These are phyloP conservation scores for Chlamydotis undulata DNA, from an alignment of 2,113 vertebrate genomes.

Conservation along the genomic window DNA sequence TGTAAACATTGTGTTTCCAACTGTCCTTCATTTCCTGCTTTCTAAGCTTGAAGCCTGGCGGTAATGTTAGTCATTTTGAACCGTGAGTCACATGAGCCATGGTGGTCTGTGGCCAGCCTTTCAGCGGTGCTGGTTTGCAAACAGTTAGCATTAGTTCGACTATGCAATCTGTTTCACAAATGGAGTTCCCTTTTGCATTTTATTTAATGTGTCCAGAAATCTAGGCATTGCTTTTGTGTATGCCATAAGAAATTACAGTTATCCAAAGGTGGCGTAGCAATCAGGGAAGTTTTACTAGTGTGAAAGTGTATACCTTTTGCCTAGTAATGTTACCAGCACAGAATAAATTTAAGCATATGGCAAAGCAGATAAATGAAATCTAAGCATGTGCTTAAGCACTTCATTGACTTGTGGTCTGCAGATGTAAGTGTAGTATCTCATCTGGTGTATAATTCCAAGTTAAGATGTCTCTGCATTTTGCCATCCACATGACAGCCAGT, in stretches of 20 bases:
- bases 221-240: not conserved
- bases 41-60: not conserved
- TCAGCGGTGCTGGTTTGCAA: not conserved
- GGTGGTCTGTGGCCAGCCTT: not conserved
- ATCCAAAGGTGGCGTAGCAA: not conserved
- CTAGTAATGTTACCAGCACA: not conserved
- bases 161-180: not conserved
- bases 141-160: rapidly evolving
- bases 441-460: not conserved
- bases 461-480: slow-evolving; percentile 2
- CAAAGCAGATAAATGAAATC: not conserved
- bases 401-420: not conserved
- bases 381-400: not conserved
- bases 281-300: not conserved
- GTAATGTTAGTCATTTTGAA: rapidly evolving
- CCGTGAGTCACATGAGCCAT: rapidly evolving
- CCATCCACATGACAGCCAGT: not conserved
- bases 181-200: not conserved
- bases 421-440: not conserved
- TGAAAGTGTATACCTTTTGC: not conserved
- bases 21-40: not conserved
- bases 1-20: not conserved
- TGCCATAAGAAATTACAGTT: not conserved
- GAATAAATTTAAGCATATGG: not conserved
- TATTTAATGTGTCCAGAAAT: not conserved